Conservation (phyloP, 2,797 vertebrate genomes). For the Gorsachius magnificus region DNA sequence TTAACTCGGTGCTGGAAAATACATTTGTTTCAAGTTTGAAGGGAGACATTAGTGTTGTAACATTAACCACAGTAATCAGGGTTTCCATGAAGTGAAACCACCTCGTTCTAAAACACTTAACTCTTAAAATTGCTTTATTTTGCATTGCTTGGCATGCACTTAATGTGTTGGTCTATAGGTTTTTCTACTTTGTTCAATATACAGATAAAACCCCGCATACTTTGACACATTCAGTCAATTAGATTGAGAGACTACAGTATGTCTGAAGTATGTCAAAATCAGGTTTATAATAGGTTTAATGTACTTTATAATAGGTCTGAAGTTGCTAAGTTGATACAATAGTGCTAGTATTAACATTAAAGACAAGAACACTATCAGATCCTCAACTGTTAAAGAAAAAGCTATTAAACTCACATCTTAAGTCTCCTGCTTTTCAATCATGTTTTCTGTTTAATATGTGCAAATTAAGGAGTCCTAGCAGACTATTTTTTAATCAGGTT, state of each 20-base stretch:
- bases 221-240: not conserved
- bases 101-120: not conserved
- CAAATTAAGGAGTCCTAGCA: not conserved
- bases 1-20: not conserved
- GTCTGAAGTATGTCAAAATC: not conserved
- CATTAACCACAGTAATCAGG: not conserved
- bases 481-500: not conserved
- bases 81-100: not conserved
- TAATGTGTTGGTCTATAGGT: not conserved
- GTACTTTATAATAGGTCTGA: not conserved
- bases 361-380: not conserved
- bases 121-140: not conserved
- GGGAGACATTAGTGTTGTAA: not conserved
- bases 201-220: not conserved
- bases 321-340: not conserved
- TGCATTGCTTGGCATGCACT: not conserved
- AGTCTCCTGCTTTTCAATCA: not conserved
- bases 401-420: not conserved
- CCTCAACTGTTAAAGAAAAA: not conserved
- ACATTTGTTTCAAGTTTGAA: not conserved
- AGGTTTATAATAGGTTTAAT: conserved; percentile 6
- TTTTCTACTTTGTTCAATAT: not conserved
- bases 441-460: not conserved
- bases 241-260: not conserved
- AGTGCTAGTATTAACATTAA: not conserved